Evolutionary conservation across 2,797 vertebrate species (phyloP), one percentile per base, ranked within the genome.

Genomic region (Protonibea diacanthus): DNA sequence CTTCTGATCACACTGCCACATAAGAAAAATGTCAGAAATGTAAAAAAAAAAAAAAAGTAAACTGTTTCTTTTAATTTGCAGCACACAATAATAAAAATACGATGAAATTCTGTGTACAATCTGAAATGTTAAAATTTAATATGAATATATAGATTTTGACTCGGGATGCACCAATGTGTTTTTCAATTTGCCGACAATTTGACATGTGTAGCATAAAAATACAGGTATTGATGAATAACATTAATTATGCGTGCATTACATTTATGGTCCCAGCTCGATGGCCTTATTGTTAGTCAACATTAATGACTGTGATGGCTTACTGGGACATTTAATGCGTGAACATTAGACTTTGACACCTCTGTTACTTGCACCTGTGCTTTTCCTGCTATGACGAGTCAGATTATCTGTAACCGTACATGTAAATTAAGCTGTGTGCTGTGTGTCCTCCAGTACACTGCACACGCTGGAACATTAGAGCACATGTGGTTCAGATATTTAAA

Each of bases 61-160:
- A 82, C 51, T 0, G 5, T 76, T 57, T 2, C 18, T 47, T 86
- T 61, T 33, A 1, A 33, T 77, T 82, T 25, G 14, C 59, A 71
- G 55, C 47, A 66, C 71, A 71, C 25, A 75, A 52, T n/a, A 66
- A 56, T 56, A 33, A 69, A 55, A 86, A 84, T 20, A 68, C 18
- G 61, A 18, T 44, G n/a, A 81, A 11, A 33, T 48, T 42, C 13
- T 74, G 33, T 60, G 47, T 80, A 59, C 49, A 77, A 60, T 70
- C 14, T 75, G 47, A 84, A 86, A 90, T 74, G 69, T 70, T 73
- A 64, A 42, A 74, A 63, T 15, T 27, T 1, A 77, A 60, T 38
- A 78, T 18, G 18, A 76, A 72, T 51, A 63, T 58, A 81, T 23
- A 72, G 27, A 49, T 65, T 69, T 80, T 47, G 15, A 45, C 55